phyloP scores from a whole-genome alignment of 2,113 vertebrate genomes.

The Desmodus rotundus region DNA sequence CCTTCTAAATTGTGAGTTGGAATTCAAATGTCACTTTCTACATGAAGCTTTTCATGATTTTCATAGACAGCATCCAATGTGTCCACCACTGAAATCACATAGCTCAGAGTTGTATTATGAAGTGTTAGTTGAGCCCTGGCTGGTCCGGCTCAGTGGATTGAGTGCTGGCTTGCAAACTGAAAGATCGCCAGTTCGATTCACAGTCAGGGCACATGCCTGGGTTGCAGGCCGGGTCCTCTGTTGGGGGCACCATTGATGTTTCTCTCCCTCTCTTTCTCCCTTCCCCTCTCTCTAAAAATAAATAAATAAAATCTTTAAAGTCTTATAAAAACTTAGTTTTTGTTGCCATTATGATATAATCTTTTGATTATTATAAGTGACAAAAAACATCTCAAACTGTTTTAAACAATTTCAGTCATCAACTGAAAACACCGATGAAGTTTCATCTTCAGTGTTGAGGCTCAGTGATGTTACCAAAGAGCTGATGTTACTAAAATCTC shows the following conservation, averaged over 20 bases:
- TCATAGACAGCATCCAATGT: neutral
- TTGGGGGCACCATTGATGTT: too few relatives aligned
- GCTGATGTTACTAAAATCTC: neutral
- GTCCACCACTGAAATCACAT: neutral
- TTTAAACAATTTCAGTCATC: neutral
- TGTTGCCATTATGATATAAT: neutral
- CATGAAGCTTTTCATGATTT: neutral
- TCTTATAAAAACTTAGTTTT: constrained; percentile 24
- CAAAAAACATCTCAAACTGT: constrained; percentile 9
- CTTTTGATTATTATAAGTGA: constrained; percentile 32
- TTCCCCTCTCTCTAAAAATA: neutral
- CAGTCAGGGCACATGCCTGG: too few relatives aligned
- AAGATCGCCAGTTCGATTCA: too few relatives aligned
- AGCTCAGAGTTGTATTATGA: neutral
- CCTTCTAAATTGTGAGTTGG: constrained; percentile 17
- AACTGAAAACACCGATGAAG: neutral
- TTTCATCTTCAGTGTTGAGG: neutral
- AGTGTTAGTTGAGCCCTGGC: too few relatives aligned
- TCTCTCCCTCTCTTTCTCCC: too few relatives aligned
- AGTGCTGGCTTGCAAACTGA: too few relatives aligned
- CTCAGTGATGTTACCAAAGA: neutral
- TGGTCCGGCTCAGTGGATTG: too few relatives aligned
- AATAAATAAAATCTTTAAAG: neutral
- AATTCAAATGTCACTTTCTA: constrained; percentile 39
- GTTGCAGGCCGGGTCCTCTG: too few relatives aligned